Percentiles rank a stretch among this genome's conserved stretches.
Conservation (phyloP, 2,888 invertebrate genomes). For the Coleophora deauratella region DNA sequence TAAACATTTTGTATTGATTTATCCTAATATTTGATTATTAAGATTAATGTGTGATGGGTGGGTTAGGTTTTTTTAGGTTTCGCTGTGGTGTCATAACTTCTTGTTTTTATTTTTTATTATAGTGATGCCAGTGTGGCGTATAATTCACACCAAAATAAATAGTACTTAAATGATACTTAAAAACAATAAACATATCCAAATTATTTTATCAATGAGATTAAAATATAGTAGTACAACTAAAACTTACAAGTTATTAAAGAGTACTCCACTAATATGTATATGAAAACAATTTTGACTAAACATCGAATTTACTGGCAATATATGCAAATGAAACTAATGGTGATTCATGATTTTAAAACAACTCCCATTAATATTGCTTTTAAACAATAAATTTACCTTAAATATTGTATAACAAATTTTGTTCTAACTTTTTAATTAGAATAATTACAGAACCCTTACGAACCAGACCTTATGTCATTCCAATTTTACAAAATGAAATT, state of each 20-base stretch:
- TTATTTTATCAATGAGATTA: conserved; percentile 37
- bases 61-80: too few species aligned
- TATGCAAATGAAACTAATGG: conserved; percentile 16
- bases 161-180: conserved; percentile 25
- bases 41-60: too few species aligned
- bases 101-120: too few species aligned
- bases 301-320: conserved; percentile 11
- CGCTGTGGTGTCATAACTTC: too few species aligned
- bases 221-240: conserved; percentile 17
- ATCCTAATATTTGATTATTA: too few species aligned
- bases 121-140: too few species aligned
- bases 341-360: conserved; percentile 22
- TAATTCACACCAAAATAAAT: conserved; percentile 15
- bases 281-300: conserved; percentile 7
- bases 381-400: conserved; percentile 27
- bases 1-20: too few species aligned
- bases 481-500: conserved; percentile 27
- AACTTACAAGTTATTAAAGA: conserved; percentile 14
- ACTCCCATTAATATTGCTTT: conserved; percentile 47
- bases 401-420: conserved; percentile 25
- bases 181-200: conserved; percentile 25
- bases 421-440: conserved; percentile 23
- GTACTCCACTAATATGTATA: conserved; percentile 8
- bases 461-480: conserved; percentile 20
- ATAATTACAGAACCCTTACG: conserved; percentile 14